These are phyloP conservation scores for Teleogryllus oceanicus DNA, from an alignment of 2,888 invertebrate species.

Conservation along the genomic window DNA sequence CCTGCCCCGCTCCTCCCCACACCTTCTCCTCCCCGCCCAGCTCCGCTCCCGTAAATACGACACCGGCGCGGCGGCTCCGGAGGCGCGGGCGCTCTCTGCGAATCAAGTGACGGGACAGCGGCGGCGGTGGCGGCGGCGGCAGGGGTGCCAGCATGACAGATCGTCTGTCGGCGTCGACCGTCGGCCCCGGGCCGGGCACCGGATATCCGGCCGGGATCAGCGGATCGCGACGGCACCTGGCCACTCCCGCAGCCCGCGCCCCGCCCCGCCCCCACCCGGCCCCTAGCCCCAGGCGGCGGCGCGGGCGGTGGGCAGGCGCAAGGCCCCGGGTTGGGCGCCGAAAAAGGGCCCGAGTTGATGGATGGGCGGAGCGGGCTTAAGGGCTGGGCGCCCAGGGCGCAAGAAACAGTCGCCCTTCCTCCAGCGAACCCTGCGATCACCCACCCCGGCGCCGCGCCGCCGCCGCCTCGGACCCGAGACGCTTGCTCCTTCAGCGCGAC, in stretches of 20 bases:
- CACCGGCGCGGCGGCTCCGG: no score
- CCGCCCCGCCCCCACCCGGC: neutral
- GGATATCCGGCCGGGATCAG: slow-evolving; percentile 7
- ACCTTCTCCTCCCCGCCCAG: no score
- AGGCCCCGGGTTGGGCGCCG: neutral
- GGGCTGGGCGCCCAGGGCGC: neutral
- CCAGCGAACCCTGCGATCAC: neutral
- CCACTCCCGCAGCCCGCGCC: neutral
- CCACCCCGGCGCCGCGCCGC: neutral
- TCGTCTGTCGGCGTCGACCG: neutral
- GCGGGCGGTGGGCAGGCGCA: no score
- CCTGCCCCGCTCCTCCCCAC: no score
- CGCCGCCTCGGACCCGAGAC: neutral
- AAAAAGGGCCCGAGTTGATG: neutral
- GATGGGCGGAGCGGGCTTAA: neutral
- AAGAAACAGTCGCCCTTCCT: neutral
- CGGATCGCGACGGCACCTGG: neutral
- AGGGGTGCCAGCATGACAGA: slow-evolving; percentile 4
- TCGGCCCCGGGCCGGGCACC: neutral
- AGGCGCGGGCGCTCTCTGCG: neutral
- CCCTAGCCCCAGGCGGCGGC: no score
- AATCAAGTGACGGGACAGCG: neutral
- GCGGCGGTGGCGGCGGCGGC: neutral
- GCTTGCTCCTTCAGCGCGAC: no score
- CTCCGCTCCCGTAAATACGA: no score